phyloP scores from a whole-genome alignment of 2,113 vertebrate species.

The Ploceus nigricollis region DNA sequence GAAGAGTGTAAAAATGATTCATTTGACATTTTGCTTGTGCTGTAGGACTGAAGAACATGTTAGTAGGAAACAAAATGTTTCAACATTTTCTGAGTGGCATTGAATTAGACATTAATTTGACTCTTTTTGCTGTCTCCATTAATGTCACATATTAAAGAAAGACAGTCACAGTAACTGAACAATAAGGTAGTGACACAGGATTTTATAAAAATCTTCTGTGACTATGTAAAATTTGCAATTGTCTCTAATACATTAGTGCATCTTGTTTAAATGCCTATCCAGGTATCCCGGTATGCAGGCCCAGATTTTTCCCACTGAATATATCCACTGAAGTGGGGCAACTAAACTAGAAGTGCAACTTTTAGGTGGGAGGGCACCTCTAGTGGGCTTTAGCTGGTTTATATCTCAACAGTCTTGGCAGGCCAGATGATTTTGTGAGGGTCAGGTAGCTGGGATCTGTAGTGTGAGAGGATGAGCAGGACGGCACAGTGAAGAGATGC shows the following conservation, averaged over 20 bases:
- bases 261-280: not conserved
- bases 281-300: not conserved
- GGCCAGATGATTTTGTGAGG: not conserved
- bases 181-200: not conserved
- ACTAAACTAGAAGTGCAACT: not conserved
- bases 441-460: not conserved
- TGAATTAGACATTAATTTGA: not conserved
- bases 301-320: not conserved
- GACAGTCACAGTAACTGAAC: not conserved
- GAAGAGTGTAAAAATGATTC: not conserved
- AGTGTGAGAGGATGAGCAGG: not conserved
- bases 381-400: not conserved
- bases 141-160: not conserved
- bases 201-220: not conserved
- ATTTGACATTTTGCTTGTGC: not conserved
- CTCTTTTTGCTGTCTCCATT: not conserved
- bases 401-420: not conserved
- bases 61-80: not conserved
- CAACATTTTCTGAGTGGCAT: rapidly evolving
- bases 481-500: not conserved
- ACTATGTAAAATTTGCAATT: not conserved
- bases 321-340: not conserved
- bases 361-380: rapidly evolving
- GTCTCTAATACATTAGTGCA: not conserved
- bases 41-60: not conserved